Percentiles rank a stretch among this genome's conserved stretches.
Conservation (phyloP, 2,797 vertebrate species). For the Chaetophractus vellerosus region DNA sequence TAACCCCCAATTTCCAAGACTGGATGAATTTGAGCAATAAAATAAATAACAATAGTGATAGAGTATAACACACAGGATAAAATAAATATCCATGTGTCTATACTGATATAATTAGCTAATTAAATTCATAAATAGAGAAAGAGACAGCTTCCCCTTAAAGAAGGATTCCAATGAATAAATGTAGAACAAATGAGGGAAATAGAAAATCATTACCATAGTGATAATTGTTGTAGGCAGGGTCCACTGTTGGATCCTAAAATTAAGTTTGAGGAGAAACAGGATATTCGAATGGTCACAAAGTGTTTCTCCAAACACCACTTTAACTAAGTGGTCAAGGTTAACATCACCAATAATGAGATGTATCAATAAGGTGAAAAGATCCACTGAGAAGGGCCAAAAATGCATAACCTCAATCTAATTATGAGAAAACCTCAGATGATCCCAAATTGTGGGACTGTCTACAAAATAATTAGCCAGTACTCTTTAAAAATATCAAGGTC, state of each 20-base stretch:
- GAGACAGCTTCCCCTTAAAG: neutral
- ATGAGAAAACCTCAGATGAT: neutral
- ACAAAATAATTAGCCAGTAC: neutral
- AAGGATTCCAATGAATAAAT: neutral
- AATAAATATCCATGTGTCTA: neutral
- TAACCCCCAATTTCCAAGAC: neutral
- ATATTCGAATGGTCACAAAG: neutral
- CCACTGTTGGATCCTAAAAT: neutral
- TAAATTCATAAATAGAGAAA: neutral
- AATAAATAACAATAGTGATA: neutral
- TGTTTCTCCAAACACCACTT: neutral
- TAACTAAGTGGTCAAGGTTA: neutral
- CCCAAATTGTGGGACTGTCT: neutral
- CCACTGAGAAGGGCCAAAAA: neutral
- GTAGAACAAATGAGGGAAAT: neutral
- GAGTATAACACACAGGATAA: neutral
- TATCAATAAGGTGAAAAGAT: neutral
- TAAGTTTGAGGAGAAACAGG: conserved; percentile 50
- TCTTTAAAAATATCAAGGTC: neutral
- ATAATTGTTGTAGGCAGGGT: neutral
- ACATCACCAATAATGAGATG: neutral
- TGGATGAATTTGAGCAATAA: neutral
- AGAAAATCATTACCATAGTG: neutral
- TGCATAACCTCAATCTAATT: neutral
- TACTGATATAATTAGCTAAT: neutral